Base-by-base conservation (phyloP, 64 coral and sea anemone species). In the Hydrozoanthus tunicans region DNA sequence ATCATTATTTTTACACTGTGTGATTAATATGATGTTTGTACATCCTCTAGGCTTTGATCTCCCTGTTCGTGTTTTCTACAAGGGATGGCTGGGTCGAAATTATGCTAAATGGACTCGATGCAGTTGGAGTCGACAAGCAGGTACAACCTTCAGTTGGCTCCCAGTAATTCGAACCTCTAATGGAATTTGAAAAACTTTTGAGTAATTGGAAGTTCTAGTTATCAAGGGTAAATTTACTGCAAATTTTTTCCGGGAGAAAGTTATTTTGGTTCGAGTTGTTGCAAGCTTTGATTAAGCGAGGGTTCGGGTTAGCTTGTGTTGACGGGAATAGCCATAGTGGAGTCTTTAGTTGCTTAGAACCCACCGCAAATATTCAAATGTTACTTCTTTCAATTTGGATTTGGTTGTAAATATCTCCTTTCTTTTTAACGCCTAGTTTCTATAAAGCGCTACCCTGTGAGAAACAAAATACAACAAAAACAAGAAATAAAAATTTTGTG, bases 11-110 rank as follows among this genome's bases (percentile, higher is more conserved):
- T 43, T 43, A 1, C 32, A 43, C 32, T 43, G 32, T 43, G 32
- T 43, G 32, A 43, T 43, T 43, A 62, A 63, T 9, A 79, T 5
- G n/a, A 43, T 14, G 6, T 56, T 90, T 65, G 17, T 64, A 7
- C 20, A 43, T 43, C 24, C 20, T 79, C 0, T 71, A 99, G 97
- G 97, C 97, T 4, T 86, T 99, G 5, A 93, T 99, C 53, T 93
- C 94, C 7, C 54, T 99, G 17, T 99, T 99, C 51, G 94, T 99
- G 15, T 84, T 99, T 59, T 93, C 97, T 9, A 99, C 97, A 13
- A 90, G 89, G 53, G 97, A 99, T 90, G 97, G 97, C 53, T 99
- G 97, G 97, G 81, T 99, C 9, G 89, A 95, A 86, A 92, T 99
- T n/a, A 99, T 99, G 97, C 92, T 91, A 53, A 72, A 94, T 86